Conservation (phyloP, 2,797 vertebrate species). For the Neostethus bicornis region DNA sequence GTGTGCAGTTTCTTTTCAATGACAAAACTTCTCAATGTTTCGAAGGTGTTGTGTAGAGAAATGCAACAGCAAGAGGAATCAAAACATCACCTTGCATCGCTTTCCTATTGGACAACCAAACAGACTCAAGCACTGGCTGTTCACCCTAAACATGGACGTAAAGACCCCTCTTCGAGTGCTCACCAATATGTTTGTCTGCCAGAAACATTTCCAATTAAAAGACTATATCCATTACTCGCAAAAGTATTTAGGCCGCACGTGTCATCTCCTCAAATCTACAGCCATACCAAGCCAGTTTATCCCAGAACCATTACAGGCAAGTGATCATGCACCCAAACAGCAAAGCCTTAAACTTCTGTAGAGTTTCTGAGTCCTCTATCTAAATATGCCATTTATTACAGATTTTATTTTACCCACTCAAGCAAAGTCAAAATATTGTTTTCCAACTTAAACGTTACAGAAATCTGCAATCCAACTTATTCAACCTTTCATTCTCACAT, state of each 20-base stretch:
- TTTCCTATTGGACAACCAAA: slow-evolving; percentile 28
- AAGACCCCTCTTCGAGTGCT: slow-evolving; percentile 28
- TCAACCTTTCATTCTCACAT: too few species aligned
- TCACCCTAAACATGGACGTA: slow-evolving; percentile 21
- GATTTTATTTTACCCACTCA: too few species aligned
- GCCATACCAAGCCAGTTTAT: slow-evolving; percentile 30
- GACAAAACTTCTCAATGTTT: slow-evolving; percentile 30
- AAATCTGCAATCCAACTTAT: too few species aligned
- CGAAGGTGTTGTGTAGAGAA: slow-evolving; percentile 25
- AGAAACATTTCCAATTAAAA: slow-evolving; percentile 36
- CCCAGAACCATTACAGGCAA: neutral
- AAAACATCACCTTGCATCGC: slow-evolving; percentile 32
- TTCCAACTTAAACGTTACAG: too few species aligned
- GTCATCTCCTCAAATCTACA: slow-evolving; percentile 21
- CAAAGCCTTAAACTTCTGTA: too few species aligned
- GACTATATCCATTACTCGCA: slow-evolving; percentile 21
- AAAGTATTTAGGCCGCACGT: neutral
- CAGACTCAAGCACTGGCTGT: slow-evolving; percentile 40
- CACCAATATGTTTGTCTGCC: slow-evolving; percentile 36
- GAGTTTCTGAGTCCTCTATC: too few species aligned
- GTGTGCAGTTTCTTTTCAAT: neutral
- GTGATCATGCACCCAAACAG: too few species aligned
- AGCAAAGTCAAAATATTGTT: too few species aligned
- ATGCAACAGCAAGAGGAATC: slow-evolving; percentile 12
- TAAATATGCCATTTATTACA: too few species aligned